phyloP scores from a whole-genome alignment of 2,113 vertebrate species.

The Dissostichus mawsoni region DNA sequence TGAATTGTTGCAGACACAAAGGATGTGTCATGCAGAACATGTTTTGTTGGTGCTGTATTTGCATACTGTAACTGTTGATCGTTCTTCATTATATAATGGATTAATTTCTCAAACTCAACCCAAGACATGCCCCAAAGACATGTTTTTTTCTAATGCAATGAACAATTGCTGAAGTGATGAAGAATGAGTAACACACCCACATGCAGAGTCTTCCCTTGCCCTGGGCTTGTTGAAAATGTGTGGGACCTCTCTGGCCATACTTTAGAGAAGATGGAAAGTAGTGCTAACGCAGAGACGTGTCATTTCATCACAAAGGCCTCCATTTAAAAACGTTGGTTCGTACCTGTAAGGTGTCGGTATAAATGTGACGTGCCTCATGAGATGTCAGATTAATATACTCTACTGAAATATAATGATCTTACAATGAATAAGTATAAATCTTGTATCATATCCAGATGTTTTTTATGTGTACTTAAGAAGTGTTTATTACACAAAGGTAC shows the following conservation, averaged over 20 bases:
- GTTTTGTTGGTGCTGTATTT: constrained; percentile 55
- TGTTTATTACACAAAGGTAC: background rate
- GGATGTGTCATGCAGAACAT: constrained; percentile 40
- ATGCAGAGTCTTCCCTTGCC: constrained; percentile 50
- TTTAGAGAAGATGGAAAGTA: constrained; percentile 21
- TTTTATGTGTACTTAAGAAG: background rate
- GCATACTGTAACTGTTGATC: constrained; percentile 53
- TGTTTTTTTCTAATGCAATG: constrained; percentile 69
- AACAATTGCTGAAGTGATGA: constrained; percentile 59
- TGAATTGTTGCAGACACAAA: constrained; percentile 5
- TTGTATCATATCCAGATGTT: background rate
- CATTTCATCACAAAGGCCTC: constrained; percentile 4
- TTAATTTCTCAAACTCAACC: constrained; percentile 61
- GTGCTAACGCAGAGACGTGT: background rate
- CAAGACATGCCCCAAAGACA: constrained; percentile 55
- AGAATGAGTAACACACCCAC: constrained; percentile 64
- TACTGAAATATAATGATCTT: background rate
- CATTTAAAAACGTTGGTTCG: background rate
- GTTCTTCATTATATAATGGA: constrained; percentile 61
- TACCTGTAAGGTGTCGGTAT: background rate
- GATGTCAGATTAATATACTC: background rate
- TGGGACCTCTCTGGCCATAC: constrained; percentile 48
- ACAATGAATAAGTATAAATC: background rate
- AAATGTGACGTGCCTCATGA: background rate
- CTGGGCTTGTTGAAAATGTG: constrained; percentile 47